Percentiles rank a stretch among this genome's conserved stretches.
phyloP scores from a whole-genome alignment of 2,888 invertebrate species.

The Lasiommata megera region DNA sequence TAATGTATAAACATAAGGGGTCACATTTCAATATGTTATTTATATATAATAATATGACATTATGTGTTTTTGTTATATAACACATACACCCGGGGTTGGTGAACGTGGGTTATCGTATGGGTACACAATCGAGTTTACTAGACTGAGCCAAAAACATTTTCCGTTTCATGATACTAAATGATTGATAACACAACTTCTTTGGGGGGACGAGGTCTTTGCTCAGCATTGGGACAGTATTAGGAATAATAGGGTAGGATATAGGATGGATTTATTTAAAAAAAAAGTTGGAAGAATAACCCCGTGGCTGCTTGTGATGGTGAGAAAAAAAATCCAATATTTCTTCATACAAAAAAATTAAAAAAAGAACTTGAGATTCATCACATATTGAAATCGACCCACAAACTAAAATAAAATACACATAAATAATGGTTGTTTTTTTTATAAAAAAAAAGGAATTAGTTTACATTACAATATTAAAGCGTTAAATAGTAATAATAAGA shows the following conservation, averaged over 20 bases:
- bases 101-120: too few species aligned
- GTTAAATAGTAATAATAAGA: constrained; percentile 16
- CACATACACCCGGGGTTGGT: neutral
- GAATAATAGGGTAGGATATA: too few species aligned
- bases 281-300: constrained; percentile 4
- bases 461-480: constrained; percentile 33
- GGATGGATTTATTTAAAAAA: too few species aligned
- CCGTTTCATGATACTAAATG: too few species aligned
- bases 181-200: too few species aligned
- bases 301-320: constrained; percentile 6
- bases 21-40: constrained; percentile 23
- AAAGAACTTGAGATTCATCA: constrained; percentile 20
- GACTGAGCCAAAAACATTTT: too few species aligned
- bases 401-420: neutral
- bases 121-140: too few species aligned
- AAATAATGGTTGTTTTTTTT: neutral
- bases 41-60: neutral
- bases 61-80: neutral
- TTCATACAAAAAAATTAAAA: constrained; percentile 1
- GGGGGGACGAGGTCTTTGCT: too few species aligned
- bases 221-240: too few species aligned
- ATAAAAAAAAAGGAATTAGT: constrained; percentile 32
- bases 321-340: neutral
- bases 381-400: constrained; percentile 25
- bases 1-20: constrained; percentile 15